These are phyloP conservation scores for Erythrocebus patas DNA, from an alignment of 2,113 vertebrate species.

Conservation along the genomic window DNA sequence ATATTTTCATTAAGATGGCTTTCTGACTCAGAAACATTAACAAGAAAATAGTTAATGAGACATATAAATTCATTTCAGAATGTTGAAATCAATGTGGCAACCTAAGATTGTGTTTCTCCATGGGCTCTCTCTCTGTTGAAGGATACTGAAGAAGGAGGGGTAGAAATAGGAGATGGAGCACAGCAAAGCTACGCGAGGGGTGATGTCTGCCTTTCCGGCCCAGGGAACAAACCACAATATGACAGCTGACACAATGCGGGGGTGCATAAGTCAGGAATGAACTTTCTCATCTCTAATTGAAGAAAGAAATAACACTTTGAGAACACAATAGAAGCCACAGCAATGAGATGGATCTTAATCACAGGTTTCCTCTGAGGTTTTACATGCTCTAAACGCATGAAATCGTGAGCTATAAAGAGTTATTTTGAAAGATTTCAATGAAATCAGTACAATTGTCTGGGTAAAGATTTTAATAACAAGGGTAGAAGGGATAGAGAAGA, in stretches of 20 bases:
- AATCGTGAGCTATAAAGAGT: conserved; percentile 62
- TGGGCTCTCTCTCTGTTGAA: neutral
- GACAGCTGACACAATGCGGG: neutral
- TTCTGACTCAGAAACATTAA: neutral
- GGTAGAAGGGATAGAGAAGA: conserved; percentile 65
- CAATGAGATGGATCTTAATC: conserved; percentile 65
- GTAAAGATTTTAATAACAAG: conserved; percentile 78
- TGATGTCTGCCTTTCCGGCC: neutral
- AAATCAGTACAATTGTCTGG: conserved; percentile 79
- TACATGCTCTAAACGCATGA: conserved; percentile 48
- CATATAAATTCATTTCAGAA: neutral
- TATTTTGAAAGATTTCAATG: conserved; percentile 77
- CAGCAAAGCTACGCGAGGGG: neutral
- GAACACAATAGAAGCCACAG: conserved; percentile 51
- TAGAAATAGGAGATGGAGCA: neutral
- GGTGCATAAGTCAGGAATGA: conserved; percentile 61
- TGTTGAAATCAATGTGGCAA: neutral
- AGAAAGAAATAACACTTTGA: conserved; percentile 35
- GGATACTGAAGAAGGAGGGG: neutral
- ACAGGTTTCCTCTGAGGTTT: conserved; percentile 69
- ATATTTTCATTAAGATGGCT: neutral
- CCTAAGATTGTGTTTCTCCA: neutral
- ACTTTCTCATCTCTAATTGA: conserved; percentile 68
- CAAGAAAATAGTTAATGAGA: neutral
- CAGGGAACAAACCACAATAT: conserved; percentile 32